Base-by-base conservation (phyloP, 2,797 vertebrate genomes). In the Hemibagrus guttatus region DNA sequence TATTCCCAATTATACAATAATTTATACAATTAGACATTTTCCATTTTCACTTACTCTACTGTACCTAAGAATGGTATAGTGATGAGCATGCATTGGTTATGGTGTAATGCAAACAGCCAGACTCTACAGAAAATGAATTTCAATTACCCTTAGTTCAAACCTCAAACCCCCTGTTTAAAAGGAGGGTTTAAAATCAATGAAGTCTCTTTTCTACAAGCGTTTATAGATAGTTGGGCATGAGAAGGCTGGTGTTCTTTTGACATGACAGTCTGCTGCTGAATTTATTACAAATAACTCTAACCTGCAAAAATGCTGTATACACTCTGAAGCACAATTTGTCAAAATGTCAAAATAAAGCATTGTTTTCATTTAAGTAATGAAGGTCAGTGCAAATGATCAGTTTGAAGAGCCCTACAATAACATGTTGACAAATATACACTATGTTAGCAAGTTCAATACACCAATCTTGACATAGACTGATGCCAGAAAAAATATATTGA, bases 151-250 rank as follows among this genome's bases (percentile, higher is more conserved):
- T 49, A 63, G 49, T 35, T 64, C 52, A 63, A 23, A 68, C 49
- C 31, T 64, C 52, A 63, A 16, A 68, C 49, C 23, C 59, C 52
- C 6, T 59, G 74, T 39, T 66, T 28, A 35, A 81, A 76, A 76
- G 26, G 46, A 39, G 49, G 28, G n/a, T n/a, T 85, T 83, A 88
- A 88, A 85, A 85, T 88, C 52, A 85, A 85, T 85, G 84, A 21
- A 26, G 58, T 26, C 61, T 58, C 71, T 75, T 83, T 82, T 71
- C 72, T 52, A 56, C 61, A 19, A 76, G 69, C 9, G n/a, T 74
- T 39, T 79, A 56, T 69, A 26, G 35, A 23, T 14, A 6, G 16
- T 28, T 71, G 52, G 21, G 28, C 26, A 86, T 54, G 12, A 9
- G 19, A 42, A 76, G 63, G 59, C 72, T 6, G n/a, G 23, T 80